These are phyloP conservation scores for Melanotaenia duboulayi DNA, from an alignment of 2,113 vertebrate species.

Conservation along the genomic window DNA sequence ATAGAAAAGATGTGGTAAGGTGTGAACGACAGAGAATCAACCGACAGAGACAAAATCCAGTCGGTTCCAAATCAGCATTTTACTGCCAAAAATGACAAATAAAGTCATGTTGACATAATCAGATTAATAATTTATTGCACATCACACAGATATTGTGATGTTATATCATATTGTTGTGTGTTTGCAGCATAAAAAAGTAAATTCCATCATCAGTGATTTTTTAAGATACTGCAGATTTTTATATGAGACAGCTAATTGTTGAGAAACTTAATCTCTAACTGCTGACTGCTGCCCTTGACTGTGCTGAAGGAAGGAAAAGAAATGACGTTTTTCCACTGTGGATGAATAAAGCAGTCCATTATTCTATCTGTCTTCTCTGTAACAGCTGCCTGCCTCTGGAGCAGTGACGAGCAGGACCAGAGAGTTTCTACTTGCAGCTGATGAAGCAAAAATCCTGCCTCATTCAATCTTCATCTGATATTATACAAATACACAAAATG, in stretches of 20 bases:
- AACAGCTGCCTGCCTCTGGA: not conserved
- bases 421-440: conserved; percentile 33
- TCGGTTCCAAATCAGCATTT: not conserved
- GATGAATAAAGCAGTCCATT: conserved; percentile 40
- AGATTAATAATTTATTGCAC: not conserved
- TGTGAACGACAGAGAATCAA: not conserved
- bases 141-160: not conserved
- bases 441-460: conserved; percentile 34
- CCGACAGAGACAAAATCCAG: not conserved
- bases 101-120: no score
- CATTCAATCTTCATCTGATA: conserved; percentile 52
- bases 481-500: conserved; percentile 64
- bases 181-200: not conserved
- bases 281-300: conserved; percentile 13
- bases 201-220: not conserved
- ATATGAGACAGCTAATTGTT: not conserved
- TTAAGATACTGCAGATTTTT: not conserved
- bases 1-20: not conserved
- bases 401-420: conserved; percentile 9
- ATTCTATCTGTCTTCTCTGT: conserved; percentile 3
- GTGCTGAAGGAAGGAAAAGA: not conserved
- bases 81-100: not conserved
- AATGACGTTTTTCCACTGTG: conserved; percentile 10
- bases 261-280: not conserved
- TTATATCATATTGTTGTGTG: not conserved